A percentile compares a stretch with the other conserved stretches of the same genome.
Conservation (phyloP, 1,140 invertebrate genomes). For the Euglossa dilemma region DNA sequence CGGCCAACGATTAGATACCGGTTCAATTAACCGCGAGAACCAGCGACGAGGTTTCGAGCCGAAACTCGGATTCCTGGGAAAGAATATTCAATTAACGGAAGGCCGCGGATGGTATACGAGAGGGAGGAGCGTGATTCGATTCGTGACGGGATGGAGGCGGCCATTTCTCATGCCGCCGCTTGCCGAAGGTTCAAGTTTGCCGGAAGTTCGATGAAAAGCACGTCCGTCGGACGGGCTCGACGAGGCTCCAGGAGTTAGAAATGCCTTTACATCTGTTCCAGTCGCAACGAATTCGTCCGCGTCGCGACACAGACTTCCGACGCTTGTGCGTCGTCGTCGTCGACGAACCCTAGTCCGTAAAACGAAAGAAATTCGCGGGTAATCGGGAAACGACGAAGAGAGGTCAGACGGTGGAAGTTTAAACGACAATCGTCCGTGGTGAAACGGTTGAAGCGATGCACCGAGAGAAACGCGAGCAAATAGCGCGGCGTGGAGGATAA, state of each 20-base stretch:
- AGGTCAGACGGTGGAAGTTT: rapidly evolving
- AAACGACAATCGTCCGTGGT: too few species aligned
- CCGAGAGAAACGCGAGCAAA: too few species aligned
- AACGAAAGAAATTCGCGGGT: constrained; percentile 28
- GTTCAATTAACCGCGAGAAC: too few species aligned
- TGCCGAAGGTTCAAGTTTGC: constrained; percentile 34
- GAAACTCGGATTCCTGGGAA: not conserved
- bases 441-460: too few species aligned
- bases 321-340: constrained; percentile 39
- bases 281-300: constrained; percentile 38
- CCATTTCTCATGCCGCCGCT: constrained; percentile 22
- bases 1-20: not conserved
- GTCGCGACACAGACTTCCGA: constrained; percentile 32
- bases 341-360: constrained; percentile 25
- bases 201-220: constrained; percentile 50
- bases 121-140: constrained; percentile 18
- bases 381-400: too few species aligned
- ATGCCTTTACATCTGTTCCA: constrained; percentile 54
- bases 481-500: too few species aligned
- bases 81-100: constrained; percentile 13
- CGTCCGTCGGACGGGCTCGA: constrained; percentile 39
- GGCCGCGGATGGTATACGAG: not conserved
- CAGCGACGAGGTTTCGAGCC: too few species aligned
- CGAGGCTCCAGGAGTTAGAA: constrained; percentile 46
- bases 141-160: constrained; percentile 13